Base-by-base conservation (phyloP, 64 coral and sea anemone species). In the Dendronephthya gigantea region DNA sequence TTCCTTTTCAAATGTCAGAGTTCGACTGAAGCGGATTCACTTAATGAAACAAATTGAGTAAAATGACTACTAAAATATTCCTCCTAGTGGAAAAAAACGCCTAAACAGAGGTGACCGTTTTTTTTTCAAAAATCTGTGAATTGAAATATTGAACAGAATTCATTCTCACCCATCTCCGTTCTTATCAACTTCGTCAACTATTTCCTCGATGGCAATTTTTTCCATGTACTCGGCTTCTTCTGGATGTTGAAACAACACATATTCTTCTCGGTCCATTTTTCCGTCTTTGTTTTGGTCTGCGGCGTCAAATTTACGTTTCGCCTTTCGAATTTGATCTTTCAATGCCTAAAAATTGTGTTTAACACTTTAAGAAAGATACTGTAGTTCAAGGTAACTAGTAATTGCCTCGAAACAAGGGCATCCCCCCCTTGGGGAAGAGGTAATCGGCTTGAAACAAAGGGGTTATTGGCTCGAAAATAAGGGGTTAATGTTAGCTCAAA, bases 201-300 rank as follows among this genome's bases (percentile, higher is more conserved):
- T 82, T 72, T 97, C 94, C 32, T 97, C 94, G 38, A 93, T 83
- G 4, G 90, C 94, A 41, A 97, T 40, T 89, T 90, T 90, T 47
- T 96, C 88, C 94, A 96, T 96, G 59, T 90, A 65, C 43, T 92
- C 90, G 28, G 83, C 93, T 68, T 93, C 94, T 70, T 97, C 91
- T 40, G 94, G 94, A 83, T 96, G 94, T 86, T 96, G 88, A 86
- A 96, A 96, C 43, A 92, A 90, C 51, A 96, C 94, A 47, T 96
- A 96, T 49, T 97, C 94, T 28, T 97, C 89, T 12, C 90, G 32
- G 89, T 97, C 82, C 94, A 97, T 91, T 82, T 89, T 91, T 4
- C 91, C 89, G 43, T 97, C 90, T 35, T 93, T 91, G 45, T 97
- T 87, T 82, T 89, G 89, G 31, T 97, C 94, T 1, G 94, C 91